Conservation (phyloP, 2,888 invertebrate genomes). For the Acronicta alni region DNA sequence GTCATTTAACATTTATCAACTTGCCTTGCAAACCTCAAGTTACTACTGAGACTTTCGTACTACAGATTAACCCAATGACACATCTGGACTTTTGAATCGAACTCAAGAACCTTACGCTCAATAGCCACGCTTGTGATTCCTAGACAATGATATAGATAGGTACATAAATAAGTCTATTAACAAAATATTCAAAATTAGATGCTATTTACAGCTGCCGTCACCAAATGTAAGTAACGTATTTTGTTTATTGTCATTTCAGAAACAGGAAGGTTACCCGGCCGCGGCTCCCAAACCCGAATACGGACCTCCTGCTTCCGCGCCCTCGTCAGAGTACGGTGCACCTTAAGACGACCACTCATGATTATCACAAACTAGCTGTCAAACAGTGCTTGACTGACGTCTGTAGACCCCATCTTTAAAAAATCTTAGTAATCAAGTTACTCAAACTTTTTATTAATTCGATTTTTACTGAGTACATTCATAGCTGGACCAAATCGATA, state of each 20-base stretch:
- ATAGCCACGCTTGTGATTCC: too few species aligned
- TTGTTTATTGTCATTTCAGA: constrained; percentile 74
- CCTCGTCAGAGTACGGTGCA: constrained; percentile 90
- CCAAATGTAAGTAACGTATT: neutral
- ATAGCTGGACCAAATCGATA: constrained; percentile 51
- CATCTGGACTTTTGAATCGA: too few species aligned
- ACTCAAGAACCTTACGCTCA: too few species aligned
- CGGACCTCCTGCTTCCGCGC: constrained; percentile 85
- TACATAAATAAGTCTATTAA: too few species aligned
- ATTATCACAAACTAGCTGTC: constrained; percentile 60
- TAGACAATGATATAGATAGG: too few species aligned
- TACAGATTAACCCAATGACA: too few species aligned
- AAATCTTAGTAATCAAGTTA: constrained; percentile 37
- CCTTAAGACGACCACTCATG: constrained; percentile 77
- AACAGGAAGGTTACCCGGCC: constrained; percentile 89
- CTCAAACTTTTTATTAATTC: constrained; percentile 25
- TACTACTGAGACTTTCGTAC: too few species aligned
- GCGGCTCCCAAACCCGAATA: constrained; percentile 81
- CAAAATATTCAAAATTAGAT: too few species aligned
- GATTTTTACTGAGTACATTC: constrained; percentile 12
- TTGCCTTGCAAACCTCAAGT: too few species aligned
- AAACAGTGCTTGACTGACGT: constrained; percentile 60
- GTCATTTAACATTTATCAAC: too few species aligned
- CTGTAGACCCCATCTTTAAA: constrained; percentile 54
- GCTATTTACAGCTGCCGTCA: too few species aligned